These are phyloP conservation scores for Antedon bifida DNA, from an alignment of 35 echinoderm and acorn worm species.

Conservation along the genomic window DNA sequence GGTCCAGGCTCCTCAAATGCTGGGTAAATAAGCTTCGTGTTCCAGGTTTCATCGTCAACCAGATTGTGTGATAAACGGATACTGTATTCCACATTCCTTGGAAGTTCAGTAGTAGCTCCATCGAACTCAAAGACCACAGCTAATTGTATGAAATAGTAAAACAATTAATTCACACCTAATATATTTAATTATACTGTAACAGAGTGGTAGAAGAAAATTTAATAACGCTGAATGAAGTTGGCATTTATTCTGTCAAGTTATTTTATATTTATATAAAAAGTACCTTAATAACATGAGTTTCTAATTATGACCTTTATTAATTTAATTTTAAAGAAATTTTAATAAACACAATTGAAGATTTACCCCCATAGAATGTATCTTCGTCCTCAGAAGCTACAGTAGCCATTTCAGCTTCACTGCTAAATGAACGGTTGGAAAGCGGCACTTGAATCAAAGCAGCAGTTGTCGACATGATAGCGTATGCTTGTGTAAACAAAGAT, in stretches of 20 bases:
- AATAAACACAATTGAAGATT: too few relatives aligned
- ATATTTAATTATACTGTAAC: too few relatives aligned
- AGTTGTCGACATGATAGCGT: not conserved
- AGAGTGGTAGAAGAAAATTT: too few relatives aligned
- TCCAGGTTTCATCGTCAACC: constrained; percentile 18
- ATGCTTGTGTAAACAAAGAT: not conserved
- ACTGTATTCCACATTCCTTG: constrained; percentile 36
- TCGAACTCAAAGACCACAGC: constrained; percentile 65
- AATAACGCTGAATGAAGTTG: too few relatives aligned
- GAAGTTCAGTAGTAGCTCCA: constrained; percentile 31
- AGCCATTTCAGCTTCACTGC: constrained; percentile 39
- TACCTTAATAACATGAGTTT: too few relatives aligned
- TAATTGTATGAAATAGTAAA: too few relatives aligned
- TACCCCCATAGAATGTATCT: constrained; percentile 64
- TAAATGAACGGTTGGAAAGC: not conserved
- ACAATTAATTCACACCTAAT: too few relatives aligned
- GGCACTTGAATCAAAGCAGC: not conserved
- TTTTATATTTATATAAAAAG: too few relatives aligned
- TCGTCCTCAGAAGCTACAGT: constrained; percentile 42
- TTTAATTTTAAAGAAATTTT: too few relatives aligned
- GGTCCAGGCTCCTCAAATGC: constrained; percentile 45
- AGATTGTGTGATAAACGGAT: constrained; percentile 78
- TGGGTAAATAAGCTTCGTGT: constrained; percentile 42
- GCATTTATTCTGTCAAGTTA: too few relatives aligned
- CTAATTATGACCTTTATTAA: too few relatives aligned